phyloP scores from a whole-genome alignment of 2,888 invertebrate species.

The Omphaloscelis lunosa region DNA sequence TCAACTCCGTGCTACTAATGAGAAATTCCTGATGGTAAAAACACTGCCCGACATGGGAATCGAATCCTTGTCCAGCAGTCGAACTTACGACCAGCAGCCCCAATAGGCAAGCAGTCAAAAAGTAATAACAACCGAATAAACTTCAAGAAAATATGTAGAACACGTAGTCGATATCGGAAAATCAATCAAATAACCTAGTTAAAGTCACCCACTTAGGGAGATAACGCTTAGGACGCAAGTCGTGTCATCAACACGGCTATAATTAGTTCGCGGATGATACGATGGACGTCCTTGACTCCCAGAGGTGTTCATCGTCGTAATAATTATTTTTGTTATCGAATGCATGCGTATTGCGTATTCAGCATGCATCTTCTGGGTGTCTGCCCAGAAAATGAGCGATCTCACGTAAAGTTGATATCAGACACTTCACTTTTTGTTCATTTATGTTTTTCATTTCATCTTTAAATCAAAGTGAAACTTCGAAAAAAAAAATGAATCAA shows the following conservation, averaged over 20 bases:
- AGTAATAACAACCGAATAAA: background rate
- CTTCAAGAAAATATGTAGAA: constrained; percentile 29
- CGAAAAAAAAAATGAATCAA: background rate
- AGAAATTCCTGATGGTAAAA: background rate
- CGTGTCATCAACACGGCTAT: constrained; percentile 52
- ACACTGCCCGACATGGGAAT: background rate
- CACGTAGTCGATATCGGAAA: constrained; percentile 44
- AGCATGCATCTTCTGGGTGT: constrained; percentile 16
- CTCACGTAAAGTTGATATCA: background rate
- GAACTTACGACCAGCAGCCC: background rate
- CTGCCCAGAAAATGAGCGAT: constrained; percentile 26
- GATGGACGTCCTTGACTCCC: constrained; percentile 66
- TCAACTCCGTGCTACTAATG: background rate
- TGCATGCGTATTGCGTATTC: constrained; percentile 25
- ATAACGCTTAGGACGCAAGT: constrained; percentile 55
- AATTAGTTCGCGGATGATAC: constrained; percentile 65
- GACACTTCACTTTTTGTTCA: background rate
- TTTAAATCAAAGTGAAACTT: background rate
- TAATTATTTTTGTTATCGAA: constrained; percentile 51
- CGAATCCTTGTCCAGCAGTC: background rate
- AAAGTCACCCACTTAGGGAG: constrained; percentile 41
- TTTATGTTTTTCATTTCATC: background rate
- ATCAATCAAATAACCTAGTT: constrained; percentile 62
- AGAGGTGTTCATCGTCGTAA: constrained; percentile 37
- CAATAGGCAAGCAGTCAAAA: background rate